Percentiles rank a stretch among this genome's conserved stretches.
Evolutionary conservation across 1,140 invertebrate genomes (phyloP).

Genomic region (Anthonomus grandis): DNA sequence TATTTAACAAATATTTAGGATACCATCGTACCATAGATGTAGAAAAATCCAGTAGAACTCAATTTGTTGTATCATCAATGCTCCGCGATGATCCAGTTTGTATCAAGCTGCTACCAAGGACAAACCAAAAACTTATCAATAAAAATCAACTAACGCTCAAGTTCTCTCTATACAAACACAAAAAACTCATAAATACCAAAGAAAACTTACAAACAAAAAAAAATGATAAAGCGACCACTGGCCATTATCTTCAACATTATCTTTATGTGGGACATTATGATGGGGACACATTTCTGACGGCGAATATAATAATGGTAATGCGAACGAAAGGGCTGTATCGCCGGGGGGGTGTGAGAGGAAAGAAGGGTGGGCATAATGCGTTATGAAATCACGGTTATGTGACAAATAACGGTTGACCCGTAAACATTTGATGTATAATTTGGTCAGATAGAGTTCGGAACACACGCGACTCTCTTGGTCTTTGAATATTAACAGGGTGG

Average conservation of each 20-base stretch:
- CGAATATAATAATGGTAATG: slow-evolving; percentile 27
- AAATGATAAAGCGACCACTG: slow-evolving; percentile 15
- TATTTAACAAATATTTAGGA: too few relatives aligned
- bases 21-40: too few relatives aligned
- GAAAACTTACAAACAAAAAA: too few relatives aligned
- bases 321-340: too few relatives aligned
- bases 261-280: slow-evolving; percentile 22
- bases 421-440: slow-evolving; percentile 45
- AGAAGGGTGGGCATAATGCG: slow-evolving; percentile 33
- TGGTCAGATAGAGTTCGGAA: slow-evolving; percentile 38
- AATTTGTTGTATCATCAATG: too few relatives aligned
- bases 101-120: too few relatives aligned
- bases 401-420: slow-evolving; percentile 45
- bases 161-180: slow-evolving; percentile 18
- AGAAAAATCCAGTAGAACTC: too few relatives aligned
- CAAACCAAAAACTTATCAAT: too few relatives aligned
- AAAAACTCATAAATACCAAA: too few relatives aligned
- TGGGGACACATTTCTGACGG: slow-evolving; percentile 26
- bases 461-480: slow-evolving; percentile 22
- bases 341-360: too few relatives aligned
- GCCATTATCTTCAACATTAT: slow-evolving; percentile 23
- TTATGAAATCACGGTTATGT: slow-evolving; percentile 45
- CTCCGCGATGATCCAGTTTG: too few relatives aligned
- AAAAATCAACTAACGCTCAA: too few relatives aligned
- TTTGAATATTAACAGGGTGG: slow-evolving; percentile 18